Conservation (phyloP, 2,797 vertebrate genomes). For the Megaceryle alcyon region DNA sequence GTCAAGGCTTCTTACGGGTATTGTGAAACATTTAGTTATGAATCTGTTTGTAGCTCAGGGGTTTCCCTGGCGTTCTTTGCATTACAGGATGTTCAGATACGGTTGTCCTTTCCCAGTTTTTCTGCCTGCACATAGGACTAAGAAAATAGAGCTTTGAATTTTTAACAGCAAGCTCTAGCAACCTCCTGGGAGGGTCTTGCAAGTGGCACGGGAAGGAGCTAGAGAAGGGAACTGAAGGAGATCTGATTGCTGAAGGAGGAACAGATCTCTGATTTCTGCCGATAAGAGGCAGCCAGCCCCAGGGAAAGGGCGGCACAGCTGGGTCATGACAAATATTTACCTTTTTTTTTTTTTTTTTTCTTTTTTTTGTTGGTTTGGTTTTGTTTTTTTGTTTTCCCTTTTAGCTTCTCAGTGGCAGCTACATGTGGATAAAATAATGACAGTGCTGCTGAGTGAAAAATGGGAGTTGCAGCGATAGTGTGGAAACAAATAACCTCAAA, state of each 20-base stretch:
- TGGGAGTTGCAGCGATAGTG: neutral
- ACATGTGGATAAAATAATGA: neutral
- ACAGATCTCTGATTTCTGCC: neutral
- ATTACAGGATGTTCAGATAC: neutral
- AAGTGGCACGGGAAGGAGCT: neutral
- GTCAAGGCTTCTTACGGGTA: neutral
- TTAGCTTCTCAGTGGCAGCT: neutral
- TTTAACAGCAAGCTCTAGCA: neutral
- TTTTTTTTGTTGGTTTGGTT: too few species aligned
- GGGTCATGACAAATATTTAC: neutral
- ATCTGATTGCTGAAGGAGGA: neutral
- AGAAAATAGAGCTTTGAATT: neutral
- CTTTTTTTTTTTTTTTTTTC: neutral
- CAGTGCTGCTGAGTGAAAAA: neutral
- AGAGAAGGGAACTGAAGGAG: neutral
- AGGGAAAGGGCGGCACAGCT: neutral
- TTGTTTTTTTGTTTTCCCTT: neutral
- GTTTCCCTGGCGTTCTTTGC: neutral
- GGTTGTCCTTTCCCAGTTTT: neutral
- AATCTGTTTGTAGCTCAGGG: neutral
- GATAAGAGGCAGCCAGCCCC: fast-evolving
- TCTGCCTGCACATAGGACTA: neutral
- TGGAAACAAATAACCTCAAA: neutral
- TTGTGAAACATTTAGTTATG: neutral
- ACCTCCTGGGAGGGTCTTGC: neutral